Evolutionary conservation across 2,797 vertebrate species (phyloP).

Genomic region (Enteromius viviparus): DNA sequence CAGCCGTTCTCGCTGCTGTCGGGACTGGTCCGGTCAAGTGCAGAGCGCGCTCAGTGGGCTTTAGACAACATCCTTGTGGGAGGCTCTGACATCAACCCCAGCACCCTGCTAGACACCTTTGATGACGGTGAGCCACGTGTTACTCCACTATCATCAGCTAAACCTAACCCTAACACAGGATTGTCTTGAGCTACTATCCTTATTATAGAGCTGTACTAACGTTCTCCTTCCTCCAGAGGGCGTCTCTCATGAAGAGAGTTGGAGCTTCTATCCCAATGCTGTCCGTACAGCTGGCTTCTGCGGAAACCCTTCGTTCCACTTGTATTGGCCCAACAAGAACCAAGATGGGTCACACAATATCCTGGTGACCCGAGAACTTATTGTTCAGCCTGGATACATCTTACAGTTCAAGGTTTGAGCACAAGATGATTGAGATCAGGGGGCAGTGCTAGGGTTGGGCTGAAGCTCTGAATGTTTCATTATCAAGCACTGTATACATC

Average conservation of each 20-base stretch:
- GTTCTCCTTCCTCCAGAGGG: constrained; percentile 79
- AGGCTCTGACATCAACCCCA: constrained; percentile 97
- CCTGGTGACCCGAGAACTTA: constrained; percentile 94
- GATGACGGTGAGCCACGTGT: constrained; percentile 85
- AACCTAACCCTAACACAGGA: too few relatives aligned
- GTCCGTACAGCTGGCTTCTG: constrained; percentile 98
- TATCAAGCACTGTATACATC: background rate
- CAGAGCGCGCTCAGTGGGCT: constrained; percentile 95
- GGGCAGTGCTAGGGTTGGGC: too few relatives aligned
- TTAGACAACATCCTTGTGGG: constrained; percentile 96
- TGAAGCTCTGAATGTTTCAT: background rate
- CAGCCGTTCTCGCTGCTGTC: constrained; percentile 90
- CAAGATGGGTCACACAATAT: constrained; percentile 94
- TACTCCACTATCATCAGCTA: background rate
- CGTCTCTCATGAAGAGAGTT: constrained; percentile 94
- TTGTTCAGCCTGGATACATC: constrained; percentile 97
- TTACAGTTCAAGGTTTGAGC: constrained; percentile 94
- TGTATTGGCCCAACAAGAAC: constrained; percentile 99
- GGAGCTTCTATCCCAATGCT: constrained; percentile 98
- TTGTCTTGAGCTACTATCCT: too few relatives aligned
- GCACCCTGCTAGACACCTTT: constrained; percentile 93
- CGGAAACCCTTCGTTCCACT: constrained; percentile 96
- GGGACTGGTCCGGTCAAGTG: constrained; percentile 84
- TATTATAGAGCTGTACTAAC: background rate
- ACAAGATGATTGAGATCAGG: background rate